phyloP scores from a whole-genome alignment of 1,140 invertebrate genomes.

The Odontomachus brunneus region DNA sequence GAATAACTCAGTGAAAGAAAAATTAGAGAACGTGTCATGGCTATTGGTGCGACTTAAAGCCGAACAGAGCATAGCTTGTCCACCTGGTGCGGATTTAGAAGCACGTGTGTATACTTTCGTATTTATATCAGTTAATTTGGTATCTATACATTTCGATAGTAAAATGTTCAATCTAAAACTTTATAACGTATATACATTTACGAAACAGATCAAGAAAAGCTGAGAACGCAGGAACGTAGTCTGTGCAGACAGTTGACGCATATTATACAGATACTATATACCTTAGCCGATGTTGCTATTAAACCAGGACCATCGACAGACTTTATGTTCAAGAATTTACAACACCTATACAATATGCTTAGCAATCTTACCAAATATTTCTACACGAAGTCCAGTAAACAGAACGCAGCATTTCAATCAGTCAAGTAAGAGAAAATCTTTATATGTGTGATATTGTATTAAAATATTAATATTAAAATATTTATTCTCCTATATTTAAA shows the following conservation, averaged over 20 bases:
- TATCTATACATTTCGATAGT: background rate
- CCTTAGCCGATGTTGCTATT: constrained; percentile 79
- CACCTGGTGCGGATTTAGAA: constrained; percentile 41
- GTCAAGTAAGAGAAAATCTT: constrained; percentile 79
- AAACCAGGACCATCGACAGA: constrained; percentile 81
- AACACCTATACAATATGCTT: constrained; percentile 82
- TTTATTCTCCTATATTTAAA: no score
- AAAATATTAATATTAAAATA: no score
- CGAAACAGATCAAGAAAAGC: constrained; percentile 77
- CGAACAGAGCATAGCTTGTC: constrained; percentile 73
- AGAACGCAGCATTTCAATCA: constrained; percentile 84
- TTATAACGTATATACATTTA: background rate
- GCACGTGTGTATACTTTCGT: background rate
- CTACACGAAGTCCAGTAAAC: constrained; percentile 78
- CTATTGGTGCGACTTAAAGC: constrained; percentile 83
- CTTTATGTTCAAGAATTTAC: constrained; percentile 84
- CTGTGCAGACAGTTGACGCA: constrained; percentile 84
- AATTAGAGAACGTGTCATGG: constrained; percentile 83
- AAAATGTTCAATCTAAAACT: constrained; percentile 42
- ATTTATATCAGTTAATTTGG: background rate
- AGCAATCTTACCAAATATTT: constrained; percentile 86
- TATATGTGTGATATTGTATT: constrained; percentile 26
- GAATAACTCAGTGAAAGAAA: constrained; percentile 80
- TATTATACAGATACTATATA: constrained; percentile 81
- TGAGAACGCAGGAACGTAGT: constrained; percentile 83